Conservation (phyloP, 2,113 vertebrate genomes). For the Megaceryle maxima region DNA sequence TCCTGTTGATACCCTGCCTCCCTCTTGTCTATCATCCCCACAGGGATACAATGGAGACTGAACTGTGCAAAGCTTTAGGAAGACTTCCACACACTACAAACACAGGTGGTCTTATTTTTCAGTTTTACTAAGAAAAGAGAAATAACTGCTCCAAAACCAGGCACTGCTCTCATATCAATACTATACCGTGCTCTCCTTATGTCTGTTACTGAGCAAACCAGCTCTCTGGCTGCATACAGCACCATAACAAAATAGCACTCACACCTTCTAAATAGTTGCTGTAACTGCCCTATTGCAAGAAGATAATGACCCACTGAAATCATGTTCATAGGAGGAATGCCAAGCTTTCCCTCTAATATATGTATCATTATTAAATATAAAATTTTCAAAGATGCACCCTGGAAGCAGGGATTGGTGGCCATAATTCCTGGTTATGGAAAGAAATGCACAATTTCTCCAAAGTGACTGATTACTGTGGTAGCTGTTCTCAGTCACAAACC, state of each 20-base stretch:
- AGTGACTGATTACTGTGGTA: neutral
- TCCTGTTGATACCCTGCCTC: neutral
- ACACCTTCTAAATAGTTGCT: neutral
- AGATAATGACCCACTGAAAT: neutral
- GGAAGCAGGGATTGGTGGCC: neutral
- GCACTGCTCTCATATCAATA: neutral
- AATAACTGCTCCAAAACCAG: neutral
- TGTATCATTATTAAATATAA: neutral
- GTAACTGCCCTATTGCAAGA: neutral
- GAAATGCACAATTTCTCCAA: neutral
- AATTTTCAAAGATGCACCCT: neutral
- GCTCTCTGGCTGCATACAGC: neutral
- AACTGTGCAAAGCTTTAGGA: neutral
- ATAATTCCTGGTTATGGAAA: neutral
- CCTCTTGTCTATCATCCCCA: neutral
- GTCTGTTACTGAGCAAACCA: neutral
- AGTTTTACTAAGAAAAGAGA: neutral
- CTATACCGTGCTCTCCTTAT: neutral
- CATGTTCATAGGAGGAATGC: neutral
- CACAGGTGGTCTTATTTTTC: neutral
- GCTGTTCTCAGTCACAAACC: neutral
- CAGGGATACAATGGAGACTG: neutral
- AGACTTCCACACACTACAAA: neutral
- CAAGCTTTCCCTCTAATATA: neutral
- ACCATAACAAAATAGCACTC: neutral